Evolutionary conservation across 64 coral and sea anemone genomes (phyloP).

Genomic region (Actinia equina): DNA sequence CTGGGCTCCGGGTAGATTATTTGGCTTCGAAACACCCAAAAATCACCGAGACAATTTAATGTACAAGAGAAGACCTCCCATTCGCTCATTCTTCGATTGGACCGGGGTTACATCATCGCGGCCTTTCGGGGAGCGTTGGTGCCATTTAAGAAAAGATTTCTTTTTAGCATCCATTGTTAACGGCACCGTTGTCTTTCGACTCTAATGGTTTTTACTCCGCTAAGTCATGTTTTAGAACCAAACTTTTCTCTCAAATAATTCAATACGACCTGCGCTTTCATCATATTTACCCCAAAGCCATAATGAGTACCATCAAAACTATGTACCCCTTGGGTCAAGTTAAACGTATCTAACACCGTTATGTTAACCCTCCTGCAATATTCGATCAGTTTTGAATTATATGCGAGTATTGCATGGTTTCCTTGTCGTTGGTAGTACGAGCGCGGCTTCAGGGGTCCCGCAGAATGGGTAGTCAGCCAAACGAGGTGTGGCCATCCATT

Average conservation of each 20-base stretch:
- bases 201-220: too few relatives aligned
- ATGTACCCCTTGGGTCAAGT: conserved; percentile 63
- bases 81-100: too few relatives aligned
- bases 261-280: conserved; percentile 76
- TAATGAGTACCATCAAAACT: conserved; percentile 92
- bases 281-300: conserved; percentile 73
- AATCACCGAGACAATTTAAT: too few relatives aligned
- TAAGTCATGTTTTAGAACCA: not conserved
- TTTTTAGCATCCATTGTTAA: too few relatives aligned
- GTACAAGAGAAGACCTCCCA: too few relatives aligned
- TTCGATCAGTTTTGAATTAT: conserved; percentile 44
- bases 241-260: conserved; percentile 52
- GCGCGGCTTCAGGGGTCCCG: conserved; percentile 79
- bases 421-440: conserved; percentile 56
- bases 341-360: conserved; percentile 71
- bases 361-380: conserved; percentile 63
- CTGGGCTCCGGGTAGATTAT: too few relatives aligned
- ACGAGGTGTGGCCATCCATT: conserved; percentile 77
- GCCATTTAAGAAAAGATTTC: too few relatives aligned
- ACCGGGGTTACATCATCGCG: too few relatives aligned
- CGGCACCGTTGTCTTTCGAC: too few relatives aligned
- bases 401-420: conserved; percentile 60
- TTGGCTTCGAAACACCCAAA: too few relatives aligned
- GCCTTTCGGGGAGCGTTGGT: too few relatives aligned
- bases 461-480: conserved; percentile 78